Percentiles rank a stretch among this genome's conserved stretches.
phyloP scores from a whole-genome alignment of 2,888 invertebrate genomes.

The Phyllotreta striolata region DNA sequence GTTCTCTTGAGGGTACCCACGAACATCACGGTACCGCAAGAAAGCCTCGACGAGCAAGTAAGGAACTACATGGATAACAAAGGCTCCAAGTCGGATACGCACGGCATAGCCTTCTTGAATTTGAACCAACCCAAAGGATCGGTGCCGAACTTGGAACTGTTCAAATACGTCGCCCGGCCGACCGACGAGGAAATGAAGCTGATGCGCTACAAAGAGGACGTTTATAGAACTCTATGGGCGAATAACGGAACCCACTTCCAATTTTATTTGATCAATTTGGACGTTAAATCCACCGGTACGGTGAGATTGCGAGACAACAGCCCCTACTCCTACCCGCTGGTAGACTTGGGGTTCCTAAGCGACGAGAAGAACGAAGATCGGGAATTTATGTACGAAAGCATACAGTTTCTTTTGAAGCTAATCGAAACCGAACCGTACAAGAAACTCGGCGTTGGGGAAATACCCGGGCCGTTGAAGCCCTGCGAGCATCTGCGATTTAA shows the following conservation, averaged over 20 bases:
- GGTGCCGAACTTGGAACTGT: constrained; percentile 22
- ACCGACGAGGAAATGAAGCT: constrained; percentile 10
- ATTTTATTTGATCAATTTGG: constrained; percentile 46
- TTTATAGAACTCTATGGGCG: constrained; percentile 57
- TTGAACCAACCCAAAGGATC: neutral
- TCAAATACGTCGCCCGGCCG: neutral
- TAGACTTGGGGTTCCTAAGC: constrained; percentile 73
- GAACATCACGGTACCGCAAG: constrained; percentile 65
- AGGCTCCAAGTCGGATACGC: neutral
- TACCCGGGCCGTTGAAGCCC: constrained; percentile 42
- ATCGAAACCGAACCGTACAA: constrained; percentile 64
- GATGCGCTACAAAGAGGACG: constrained; percentile 43
- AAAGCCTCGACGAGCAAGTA: constrained; percentile 62
- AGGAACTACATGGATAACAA: constrained; percentile 57
- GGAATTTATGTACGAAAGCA: constrained; percentile 64
- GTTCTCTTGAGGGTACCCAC: constrained; percentile 64
- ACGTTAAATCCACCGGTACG: constrained; percentile 65
- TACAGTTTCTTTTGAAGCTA: constrained; percentile 57
- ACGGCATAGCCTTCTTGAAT: constrained; percentile 20
- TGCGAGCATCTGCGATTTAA: constrained; percentile 63
- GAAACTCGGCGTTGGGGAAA: constrained; percentile 61
- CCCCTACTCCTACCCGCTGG: constrained; percentile 61
- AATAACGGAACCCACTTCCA: constrained; percentile 40
- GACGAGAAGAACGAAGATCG: constrained; percentile 60
- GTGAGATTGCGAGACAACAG: constrained; percentile 57